phyloP scores from a whole-genome alignment of 2,113 vertebrate species.

The Pelecanus crispus region DNA sequence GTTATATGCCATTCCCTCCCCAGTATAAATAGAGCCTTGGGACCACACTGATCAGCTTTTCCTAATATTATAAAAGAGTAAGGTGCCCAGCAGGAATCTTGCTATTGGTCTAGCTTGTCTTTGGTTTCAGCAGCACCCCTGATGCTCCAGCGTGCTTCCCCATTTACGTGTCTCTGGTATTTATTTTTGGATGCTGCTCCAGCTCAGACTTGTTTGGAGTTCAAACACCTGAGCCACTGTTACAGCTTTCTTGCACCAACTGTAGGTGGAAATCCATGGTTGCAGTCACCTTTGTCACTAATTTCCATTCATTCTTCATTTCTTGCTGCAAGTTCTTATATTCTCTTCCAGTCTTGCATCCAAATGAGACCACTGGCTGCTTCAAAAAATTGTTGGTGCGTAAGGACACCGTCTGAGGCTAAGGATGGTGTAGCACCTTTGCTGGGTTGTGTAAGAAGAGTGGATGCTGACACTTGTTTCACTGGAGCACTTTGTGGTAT shows the following conservation, averaged over 20 bases:
- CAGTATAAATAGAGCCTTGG: neutral
- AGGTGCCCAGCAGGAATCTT: neutral
- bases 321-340: neutral
- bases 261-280: neutral
- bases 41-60: neutral
- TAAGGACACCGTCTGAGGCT: neutral
- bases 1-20: fast-evolving
- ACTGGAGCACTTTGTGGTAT: neutral
- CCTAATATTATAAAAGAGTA: neutral
- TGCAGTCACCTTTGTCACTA: neutral
- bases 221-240: neutral
- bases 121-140: neutral
- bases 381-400: neutral
- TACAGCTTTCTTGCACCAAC: neutral
- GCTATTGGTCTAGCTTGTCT: neutral
- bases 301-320: neutral
- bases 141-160: fast-evolving
- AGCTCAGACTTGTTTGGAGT: neutral
- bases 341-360: neutral
- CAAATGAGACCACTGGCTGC: neutral
- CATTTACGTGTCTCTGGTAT: neutral
- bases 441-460: neutral
- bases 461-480: neutral
- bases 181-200: neutral
- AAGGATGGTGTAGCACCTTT: neutral